Evolutionary conservation across 2,888 invertebrate genomes (phyloP), one percentile per base, ranked within the genome.

Genomic region (Sicus ferrugineus): DNA sequence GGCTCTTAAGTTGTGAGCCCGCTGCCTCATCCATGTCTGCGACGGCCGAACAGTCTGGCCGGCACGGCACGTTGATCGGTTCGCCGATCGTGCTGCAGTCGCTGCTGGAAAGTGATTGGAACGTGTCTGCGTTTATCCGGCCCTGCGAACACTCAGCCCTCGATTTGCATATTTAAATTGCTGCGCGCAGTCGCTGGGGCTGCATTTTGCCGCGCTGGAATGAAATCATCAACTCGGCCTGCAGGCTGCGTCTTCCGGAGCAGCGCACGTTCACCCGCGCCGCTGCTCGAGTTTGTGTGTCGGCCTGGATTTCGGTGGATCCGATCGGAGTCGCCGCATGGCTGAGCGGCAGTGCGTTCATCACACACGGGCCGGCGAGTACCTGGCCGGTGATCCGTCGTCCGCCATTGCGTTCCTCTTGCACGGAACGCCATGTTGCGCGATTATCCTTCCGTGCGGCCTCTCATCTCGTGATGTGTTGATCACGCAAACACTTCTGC

Each of bases 381-480:
- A 26, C 19, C 34, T 34, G 59, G 31, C 38, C 31, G 19, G 59
- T 26, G 16, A 16, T n/a, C 9, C 16, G 63, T 50, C 73, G 74
- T 71, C 74, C 73, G 71, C 73, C 75, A 72, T 75, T 73, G 64
- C 72, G 56, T 67, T 54, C 52, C 26, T 50, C 7, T 28, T 19
- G n/a, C n/a, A n/a, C n/a, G 50, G 26, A n/a, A 34, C 65, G 65
- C 65, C 65, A 65, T 65, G 28, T 65, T 65, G 65, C n/a, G n/a
- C n/a, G 38, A 54, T 38, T 31, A 63, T 46, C 63, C 63, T 59
- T 30, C 19, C 59, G 59, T 38, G 14, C 30, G 28, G 7, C 26
- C 11, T 21, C 50, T 28, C 31, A 21, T 23, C 54, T 11, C 9
- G 65, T 38, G 65, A 54, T 38, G 54, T 38, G 52, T 52, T 52